phyloP scores from a whole-genome alignment of 2,888 invertebrate species.

The Galerucella calmariensis region DNA sequence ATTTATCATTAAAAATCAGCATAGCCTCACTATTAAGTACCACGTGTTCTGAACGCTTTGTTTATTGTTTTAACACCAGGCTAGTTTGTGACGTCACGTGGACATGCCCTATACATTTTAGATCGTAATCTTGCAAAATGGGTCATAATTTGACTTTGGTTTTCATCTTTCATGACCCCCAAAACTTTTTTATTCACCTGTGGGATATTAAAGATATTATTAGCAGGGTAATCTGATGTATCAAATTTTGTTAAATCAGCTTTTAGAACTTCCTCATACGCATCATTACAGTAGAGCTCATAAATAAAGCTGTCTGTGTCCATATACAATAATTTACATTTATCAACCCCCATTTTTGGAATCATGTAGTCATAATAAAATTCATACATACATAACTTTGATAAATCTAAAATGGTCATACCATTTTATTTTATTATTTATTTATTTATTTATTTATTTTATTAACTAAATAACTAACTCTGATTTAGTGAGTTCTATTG shows the following conservation, averaged over 20 bases:
- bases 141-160: too few species aligned
- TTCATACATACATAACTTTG: slow-evolving; percentile 43
- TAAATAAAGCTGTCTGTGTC: slow-evolving; percentile 31
- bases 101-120: too few species aligned
- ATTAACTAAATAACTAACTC: slow-evolving; percentile 33
- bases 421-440: slow-evolving; percentile 45
- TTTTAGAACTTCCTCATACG: not conserved
- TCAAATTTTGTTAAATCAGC: slow-evolving; percentile 4
- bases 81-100: too few species aligned
- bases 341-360: slow-evolving; percentile 28
- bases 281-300: not conserved
- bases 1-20: too few species aligned
- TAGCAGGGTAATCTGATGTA: slow-evolving; percentile 4
- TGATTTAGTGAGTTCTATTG: slow-evolving; percentile 38
- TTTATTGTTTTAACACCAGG: too few species aligned
- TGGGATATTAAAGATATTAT: too few species aligned
- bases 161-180: too few species aligned
- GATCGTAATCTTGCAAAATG: too few species aligned
- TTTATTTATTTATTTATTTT: too few species aligned
- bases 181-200: too few species aligned
- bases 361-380: slow-evolving; percentile 43
- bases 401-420: slow-evolving; percentile 43
- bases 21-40: too few species aligned
- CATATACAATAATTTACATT: slow-evolving; percentile 34
- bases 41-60: too few species aligned